Evolutionary conservation across 2,888 invertebrate species (phyloP), one percentile per base, ranked within the genome.

Genomic region (Augochlorella aurata): DNA sequence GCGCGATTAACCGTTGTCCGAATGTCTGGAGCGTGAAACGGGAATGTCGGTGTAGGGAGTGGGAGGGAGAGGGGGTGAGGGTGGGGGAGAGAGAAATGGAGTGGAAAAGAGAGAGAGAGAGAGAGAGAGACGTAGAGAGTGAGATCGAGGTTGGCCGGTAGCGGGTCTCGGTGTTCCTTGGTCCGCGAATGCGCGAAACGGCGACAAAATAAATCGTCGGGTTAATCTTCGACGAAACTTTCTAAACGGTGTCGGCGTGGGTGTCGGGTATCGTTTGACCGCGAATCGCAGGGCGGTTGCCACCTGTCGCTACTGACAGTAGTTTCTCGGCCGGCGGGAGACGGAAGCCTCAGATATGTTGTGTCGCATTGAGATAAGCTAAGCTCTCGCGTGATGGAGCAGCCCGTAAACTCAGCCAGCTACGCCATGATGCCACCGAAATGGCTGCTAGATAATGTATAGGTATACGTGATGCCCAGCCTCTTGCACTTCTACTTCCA

Each of bases 321-420:
- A 91, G 90, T 91, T 92, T 88, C 84, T 83, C 90, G 76, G 84
- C 75, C 75, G 77, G 50, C 66, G 83, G 78, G 89, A 90, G 89
- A 91, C 91, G 91, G 90, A 91, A 91, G 92, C 91, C 90, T 92
- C 90, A 91, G 92, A 91, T 92, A 92, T 90, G 91, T 92, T 90
- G 92, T 89, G 88, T 83, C 90, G 91, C 91, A 90, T 90, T 90
- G 90, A 92, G 93, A 93, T 93, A 93, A 93, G 93, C 92, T 92
- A 91, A 92, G 92, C 93, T 92, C 90, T 91, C 90, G 88, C 90
- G 91, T 92, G 93, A 93, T 92, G 91, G 91, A 93, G 90, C 92
- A 89, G 91, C 90, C 92, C 91, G 92, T 93, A 92, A 93, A 93
- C 91, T 92, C 88, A 84, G 88, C 73, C 84, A 87, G 88, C 86